A percentile compares a stretch with the other conserved stretches of the same genome.
Evolutionary conservation across 2,113 vertebrate genomes (phyloP).

Genomic region (Cebidichthys violaceus): DNA sequence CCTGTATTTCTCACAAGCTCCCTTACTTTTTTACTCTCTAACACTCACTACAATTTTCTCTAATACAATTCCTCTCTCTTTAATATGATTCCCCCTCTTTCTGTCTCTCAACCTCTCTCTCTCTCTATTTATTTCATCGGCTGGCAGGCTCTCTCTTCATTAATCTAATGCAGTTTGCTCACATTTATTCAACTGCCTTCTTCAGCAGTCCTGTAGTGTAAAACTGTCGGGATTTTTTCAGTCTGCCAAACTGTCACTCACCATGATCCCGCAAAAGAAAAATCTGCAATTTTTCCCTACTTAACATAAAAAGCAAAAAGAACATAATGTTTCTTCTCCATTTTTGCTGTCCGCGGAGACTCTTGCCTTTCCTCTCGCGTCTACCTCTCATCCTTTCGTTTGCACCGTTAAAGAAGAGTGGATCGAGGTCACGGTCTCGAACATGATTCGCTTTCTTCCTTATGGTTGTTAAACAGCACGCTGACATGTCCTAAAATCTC

Average conservation of each 20-base stretch:
- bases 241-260: conserved; percentile 64
- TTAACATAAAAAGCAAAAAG: conserved; percentile 48
- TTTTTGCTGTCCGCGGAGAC: not conserved
- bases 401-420: conserved; percentile 18
- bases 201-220: conserved; percentile 62
- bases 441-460: conserved; percentile 35
- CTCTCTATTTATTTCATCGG: conserved; percentile 52
- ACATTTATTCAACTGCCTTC: conserved; percentile 54
- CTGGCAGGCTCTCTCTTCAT: conserved; percentile 65
- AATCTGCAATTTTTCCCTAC: conserved; percentile 27
- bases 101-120: not conserved
- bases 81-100: conserved; percentile 29
- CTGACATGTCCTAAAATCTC: conserved; percentile 37
- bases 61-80: conserved; percentile 47
- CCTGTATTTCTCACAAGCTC: conserved; percentile 38
- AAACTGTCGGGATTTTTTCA: conserved; percentile 45
- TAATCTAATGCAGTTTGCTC: conserved; percentile 71
- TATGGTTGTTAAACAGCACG: conserved; percentile 39
- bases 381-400: conserved; percentile 2
- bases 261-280: conserved; percentile 33
- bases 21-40: conserved; percentile 23
- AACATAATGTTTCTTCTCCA: conserved; percentile 1
- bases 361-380: not conserved
- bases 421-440: conserved; percentile 27
- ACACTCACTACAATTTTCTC: conserved; percentile 54